Percentiles rank a stretch among this genome's conserved stretches.
Evolutionary conservation across 2,113 vertebrate species (phyloP).

Genomic region (Rhombomys opimus): DNA sequence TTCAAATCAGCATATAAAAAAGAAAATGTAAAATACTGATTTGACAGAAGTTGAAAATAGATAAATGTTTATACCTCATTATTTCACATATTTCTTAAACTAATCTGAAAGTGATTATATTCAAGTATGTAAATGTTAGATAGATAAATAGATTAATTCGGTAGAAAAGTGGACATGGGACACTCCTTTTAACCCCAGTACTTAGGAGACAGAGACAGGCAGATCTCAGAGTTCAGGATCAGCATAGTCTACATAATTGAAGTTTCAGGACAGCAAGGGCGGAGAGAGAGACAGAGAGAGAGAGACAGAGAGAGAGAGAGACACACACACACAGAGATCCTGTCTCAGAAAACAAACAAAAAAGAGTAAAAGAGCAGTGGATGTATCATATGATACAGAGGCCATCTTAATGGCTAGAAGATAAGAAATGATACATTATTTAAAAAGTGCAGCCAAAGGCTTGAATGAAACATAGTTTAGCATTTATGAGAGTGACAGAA

Average conservation of each 20-base stretch:
- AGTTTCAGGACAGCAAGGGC: neutral
- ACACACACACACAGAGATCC: neutral
- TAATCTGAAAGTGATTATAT: neutral
- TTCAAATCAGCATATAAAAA: neutral
- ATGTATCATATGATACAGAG: neutral
- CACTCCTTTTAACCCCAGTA: neutral
- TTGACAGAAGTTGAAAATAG: neutral
- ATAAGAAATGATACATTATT: neutral
- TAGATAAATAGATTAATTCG: neutral
- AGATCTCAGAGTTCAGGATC: neutral
- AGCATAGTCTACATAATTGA: neutral
- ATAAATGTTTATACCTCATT: neutral
- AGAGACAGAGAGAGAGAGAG: too few species aligned
- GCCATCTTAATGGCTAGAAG: neutral
- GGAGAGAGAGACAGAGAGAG: too few species aligned
- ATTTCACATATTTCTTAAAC: neutral
- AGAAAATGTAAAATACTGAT: constrained; percentile 11
- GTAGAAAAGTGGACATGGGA: neutral
- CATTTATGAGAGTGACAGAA: neutral
- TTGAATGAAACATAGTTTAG: neutral
- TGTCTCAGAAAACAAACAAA: neutral
- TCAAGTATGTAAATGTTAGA: neutral
- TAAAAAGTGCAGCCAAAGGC: neutral
- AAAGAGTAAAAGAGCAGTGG: neutral
- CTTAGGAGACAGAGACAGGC: neutral